Evolutionary conservation across 64 coral and sea anemone genomes (phyloP).

Genomic region (Pachyseris speciosa): DNA sequence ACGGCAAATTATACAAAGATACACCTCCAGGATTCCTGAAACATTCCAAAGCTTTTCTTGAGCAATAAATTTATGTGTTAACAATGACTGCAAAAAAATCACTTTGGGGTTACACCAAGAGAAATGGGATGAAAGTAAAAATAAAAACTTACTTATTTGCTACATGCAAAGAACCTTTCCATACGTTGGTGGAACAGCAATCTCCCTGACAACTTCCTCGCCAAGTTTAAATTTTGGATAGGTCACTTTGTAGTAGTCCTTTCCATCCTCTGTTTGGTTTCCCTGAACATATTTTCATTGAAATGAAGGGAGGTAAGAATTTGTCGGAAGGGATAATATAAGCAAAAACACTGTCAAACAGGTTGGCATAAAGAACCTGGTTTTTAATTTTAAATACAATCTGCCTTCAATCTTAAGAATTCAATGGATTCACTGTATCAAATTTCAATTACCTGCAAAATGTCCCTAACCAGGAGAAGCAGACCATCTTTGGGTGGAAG

Average conservation of each 20-base stretch:
- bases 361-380: not conserved
- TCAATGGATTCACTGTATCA: too few species aligned
- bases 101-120: not conserved
- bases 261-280: not conserved
- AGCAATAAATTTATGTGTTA: not conserved
- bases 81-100: slow-evolving; percentile 8
- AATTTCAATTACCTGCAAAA: too few species aligned
- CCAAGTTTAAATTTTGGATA: not conserved
- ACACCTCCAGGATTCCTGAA: not conserved
- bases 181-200: not conserved
- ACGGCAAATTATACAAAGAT: not conserved
- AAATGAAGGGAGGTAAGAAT: not conserved
- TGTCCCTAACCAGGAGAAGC: too few species aligned
- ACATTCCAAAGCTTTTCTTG: not conserved
- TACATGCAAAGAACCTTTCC: too few species aligned
- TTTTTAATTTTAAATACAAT: not conserved
- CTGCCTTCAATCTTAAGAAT: not conserved
- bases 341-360: not conserved
- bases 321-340: not conserved
- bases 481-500: too few species aligned
- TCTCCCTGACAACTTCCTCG: not conserved
- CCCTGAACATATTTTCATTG: not conserved
- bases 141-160: not conserved
- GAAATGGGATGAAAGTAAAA: not conserved
- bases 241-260: not conserved